Base-by-base conservation (phyloP, 2,113 vertebrate species). In the Oncorhynchus clarkii region DNA sequence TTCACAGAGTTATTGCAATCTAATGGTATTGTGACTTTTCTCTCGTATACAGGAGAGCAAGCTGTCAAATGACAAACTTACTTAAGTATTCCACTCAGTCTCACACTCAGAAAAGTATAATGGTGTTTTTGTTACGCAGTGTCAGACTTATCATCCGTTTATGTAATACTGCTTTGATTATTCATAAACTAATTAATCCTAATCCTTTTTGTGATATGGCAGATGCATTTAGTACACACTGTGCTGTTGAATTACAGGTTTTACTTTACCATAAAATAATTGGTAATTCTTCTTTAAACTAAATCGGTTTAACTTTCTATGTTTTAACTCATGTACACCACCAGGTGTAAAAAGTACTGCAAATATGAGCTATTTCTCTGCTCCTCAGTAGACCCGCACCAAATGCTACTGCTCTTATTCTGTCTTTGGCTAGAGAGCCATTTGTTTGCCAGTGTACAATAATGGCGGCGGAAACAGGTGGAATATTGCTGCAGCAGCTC, bases 401-500 rank as follows among this genome's bases (percentile, higher is more conserved):
- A 81, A 89, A 85, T 49, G 80, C 80, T 20, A 79, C 13, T 5
- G 34, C 80, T 80, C 87, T 87, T 82, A 85, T 90, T 87, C 59
- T 22, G 18, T 62, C n/a, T 62, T 54, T 14, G 18, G n/a, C 7
- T 62, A 9, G n/a, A 29, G 85, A 77, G 83, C 71, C 78, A 79
- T 85, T 87, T 89, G 86, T 88, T 87, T 87, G 84, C 85, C 70
- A 79, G 84, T 80, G 83, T 79, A 74, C 79, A 79, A 88, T 86
- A 84, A 88, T 60, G 84, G 85, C 74, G 76, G 81, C 74, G n/a
- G 84, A 83, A 91, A 86, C 90, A 90, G 89, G 89, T 91, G 90
- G 86, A 84, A 81, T 85, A 88, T 87, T 81, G 81, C 83, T 74
- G 87, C 76, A 22, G 81, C 81, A 7, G 83, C 82, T 72, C 78